Evolutionary conservation across 2,113 vertebrate genomes (phyloP).

Genomic region (Tragelaphus scriptus): DNA sequence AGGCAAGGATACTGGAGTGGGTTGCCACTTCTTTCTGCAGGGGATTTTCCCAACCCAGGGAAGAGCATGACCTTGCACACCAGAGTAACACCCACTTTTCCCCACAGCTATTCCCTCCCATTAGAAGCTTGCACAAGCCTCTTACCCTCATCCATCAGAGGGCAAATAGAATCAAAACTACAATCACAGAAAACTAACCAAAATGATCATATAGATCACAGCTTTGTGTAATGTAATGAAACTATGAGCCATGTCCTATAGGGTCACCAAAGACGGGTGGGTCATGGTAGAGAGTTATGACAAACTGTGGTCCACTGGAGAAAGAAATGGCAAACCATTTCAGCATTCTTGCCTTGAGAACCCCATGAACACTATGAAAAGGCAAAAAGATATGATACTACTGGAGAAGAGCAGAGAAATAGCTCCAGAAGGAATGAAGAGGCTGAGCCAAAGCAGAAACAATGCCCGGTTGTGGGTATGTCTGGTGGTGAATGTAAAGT

Average conservation of each 20-base stretch:
- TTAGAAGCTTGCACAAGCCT: neutral
- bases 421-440: neutral
- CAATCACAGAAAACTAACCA: neutral
- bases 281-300: neutral
- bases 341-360: neutral
- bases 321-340: neutral
- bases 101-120: neutral
- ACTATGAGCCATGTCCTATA: neutral
- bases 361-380: neutral
- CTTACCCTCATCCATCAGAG: neutral
- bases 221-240: neutral
- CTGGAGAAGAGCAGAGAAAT: neutral
- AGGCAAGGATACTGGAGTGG: neutral
- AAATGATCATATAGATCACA: neutral
- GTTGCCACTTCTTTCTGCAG: neutral
- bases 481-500: neutral
- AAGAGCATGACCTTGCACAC: neutral
- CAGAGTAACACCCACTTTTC: neutral
- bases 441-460: neutral
- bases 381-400: neutral
- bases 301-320: neutral
- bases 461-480: neutral
- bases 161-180: neutral
- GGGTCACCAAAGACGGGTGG: neutral
- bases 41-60: neutral